Evolutionary conservation across 2,797 vertebrate species (phyloP).

Genomic region (Paramormyrops hopkinsi): DNA sequence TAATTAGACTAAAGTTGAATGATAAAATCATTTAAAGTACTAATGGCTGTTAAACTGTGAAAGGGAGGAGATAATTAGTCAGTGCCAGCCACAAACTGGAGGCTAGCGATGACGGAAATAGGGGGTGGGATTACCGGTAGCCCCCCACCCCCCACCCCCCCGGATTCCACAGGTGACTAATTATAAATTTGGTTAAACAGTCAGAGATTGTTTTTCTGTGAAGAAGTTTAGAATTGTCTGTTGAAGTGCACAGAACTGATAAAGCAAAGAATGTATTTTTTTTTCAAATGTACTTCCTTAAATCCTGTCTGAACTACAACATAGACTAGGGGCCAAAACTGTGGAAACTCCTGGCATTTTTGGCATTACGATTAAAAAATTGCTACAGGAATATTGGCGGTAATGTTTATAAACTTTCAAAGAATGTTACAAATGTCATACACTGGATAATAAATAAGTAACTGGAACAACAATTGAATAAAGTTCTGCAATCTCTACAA

Average conservation of each 20-base stretch:
- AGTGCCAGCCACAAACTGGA: background rate
- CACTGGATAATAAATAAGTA: background rate
- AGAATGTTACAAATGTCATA: background rate
- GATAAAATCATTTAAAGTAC: background rate
- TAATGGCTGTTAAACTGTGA: background rate
- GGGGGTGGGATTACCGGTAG: background rate
- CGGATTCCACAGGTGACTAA: background rate
- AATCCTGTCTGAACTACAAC: background rate
- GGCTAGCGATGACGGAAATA: background rate
- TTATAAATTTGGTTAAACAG: background rate
- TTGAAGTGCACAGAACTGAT: background rate
- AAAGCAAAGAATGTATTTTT: background rate
- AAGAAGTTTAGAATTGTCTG: background rate
- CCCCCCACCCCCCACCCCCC: background rate
- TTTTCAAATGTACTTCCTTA: background rate
- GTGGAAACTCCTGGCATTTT: background rate
- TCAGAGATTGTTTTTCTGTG: background rate
- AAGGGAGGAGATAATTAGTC: background rate
- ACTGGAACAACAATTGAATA: background rate
- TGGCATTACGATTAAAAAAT: background rate
- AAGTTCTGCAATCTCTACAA: background rate
- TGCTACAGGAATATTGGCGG: background rate
- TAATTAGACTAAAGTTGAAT: slow-evolving; percentile 4
- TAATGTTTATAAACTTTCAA: background rate
- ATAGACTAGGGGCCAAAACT: background rate